Base-by-base conservation (phyloP, 2,797 vertebrate genomes). In the Myripristis jacobus region DNA sequence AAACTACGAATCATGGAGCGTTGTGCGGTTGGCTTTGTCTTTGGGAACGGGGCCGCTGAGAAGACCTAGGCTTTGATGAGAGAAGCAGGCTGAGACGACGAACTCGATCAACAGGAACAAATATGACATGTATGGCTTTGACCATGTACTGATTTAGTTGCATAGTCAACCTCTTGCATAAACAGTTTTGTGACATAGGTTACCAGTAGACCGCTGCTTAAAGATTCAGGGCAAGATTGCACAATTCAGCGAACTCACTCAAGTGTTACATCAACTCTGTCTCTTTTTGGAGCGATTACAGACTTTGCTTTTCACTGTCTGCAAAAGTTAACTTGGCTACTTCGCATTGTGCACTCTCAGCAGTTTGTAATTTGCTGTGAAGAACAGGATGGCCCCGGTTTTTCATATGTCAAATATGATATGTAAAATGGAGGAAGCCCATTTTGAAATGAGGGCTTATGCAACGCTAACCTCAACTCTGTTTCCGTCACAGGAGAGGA, bases 401-500 rank as follows among this genome's bases (percentile, higher is more conserved):
- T 16, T 13, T 36, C 34, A 8, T 2, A 7, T 4, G 4, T n/a
- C 2, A 44, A 13, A 44, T 31, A 16, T 44, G 16, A 44, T 18
- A 6, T 44, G 1, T 19, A n/a, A 15, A 34, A 13, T 10, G 25
- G 24, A 27, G 47, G 8, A 24, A 41, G 36, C 52, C 34, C 13
- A 38, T 63, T 63, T 36, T 38, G 51, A n/a, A 18, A n/a, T 24
- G n/a, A 6, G 44, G 10, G 13, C 19, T 56, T 34, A 47, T 27
- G n/a, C 1, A 3, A n/a, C 12, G 12, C 19, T 66, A 24, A 66
- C 22, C 31, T 36, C 11, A 62, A 44, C 12, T 81, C 1, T 87
- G 43, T 83, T 63, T 67, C 19, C 9, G 50, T 51, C 24, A 3
- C 83, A 95, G 94, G 94, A 94, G 86, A 91, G 94, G 87, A 95